These are phyloP conservation scores for Patiria miniata DNA, from an alignment of 35 echinoderm and acorn worm species.

Conservation along the genomic window DNA sequence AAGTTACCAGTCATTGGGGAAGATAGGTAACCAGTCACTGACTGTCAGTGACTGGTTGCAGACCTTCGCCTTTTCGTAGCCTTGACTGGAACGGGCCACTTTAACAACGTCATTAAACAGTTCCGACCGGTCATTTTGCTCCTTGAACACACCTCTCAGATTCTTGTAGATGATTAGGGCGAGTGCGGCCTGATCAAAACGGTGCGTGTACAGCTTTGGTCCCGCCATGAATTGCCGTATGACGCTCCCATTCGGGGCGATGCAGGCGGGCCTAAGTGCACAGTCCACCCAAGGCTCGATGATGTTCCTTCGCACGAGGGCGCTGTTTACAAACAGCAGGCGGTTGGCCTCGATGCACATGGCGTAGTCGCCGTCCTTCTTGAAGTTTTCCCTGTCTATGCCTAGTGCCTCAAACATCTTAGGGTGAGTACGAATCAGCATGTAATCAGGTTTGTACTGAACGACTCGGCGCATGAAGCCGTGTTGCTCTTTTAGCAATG, in stretches of 20 bases:
- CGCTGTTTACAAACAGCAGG: slow-evolving; percentile 66
- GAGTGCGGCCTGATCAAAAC: no score
- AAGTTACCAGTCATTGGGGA: no score
- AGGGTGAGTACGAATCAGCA: slow-evolving; percentile 15
- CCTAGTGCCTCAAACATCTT: slow-evolving; percentile 39
- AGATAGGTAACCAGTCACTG: no score
- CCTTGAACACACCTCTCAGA: no score
- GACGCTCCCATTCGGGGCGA: slow-evolving; percentile 16
- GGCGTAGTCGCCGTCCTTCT: slow-evolving; percentile 25
- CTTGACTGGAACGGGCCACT: no score
- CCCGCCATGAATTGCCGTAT: background rate
- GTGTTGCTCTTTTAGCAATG: slow-evolving; percentile 50
- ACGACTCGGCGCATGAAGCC: slow-evolving; percentile 53
- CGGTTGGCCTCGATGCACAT: slow-evolving; percentile 27
- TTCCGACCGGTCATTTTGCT: no score
- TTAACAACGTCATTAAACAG: no score
- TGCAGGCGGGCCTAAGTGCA: slow-evolving; percentile 40
- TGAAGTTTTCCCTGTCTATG: slow-evolving; percentile 36
- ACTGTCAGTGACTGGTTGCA: no score
- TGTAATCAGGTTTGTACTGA: slow-evolving; percentile 28
- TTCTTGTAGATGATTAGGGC: no score
- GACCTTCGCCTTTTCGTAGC: no score
- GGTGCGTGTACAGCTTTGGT: no score
- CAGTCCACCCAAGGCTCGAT: slow-evolving; percentile 46
- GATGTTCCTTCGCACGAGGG: slow-evolving; percentile 43